Base-by-base conservation (phyloP, 2,888 invertebrate species). In the Cremastinae sp. region DNA sequence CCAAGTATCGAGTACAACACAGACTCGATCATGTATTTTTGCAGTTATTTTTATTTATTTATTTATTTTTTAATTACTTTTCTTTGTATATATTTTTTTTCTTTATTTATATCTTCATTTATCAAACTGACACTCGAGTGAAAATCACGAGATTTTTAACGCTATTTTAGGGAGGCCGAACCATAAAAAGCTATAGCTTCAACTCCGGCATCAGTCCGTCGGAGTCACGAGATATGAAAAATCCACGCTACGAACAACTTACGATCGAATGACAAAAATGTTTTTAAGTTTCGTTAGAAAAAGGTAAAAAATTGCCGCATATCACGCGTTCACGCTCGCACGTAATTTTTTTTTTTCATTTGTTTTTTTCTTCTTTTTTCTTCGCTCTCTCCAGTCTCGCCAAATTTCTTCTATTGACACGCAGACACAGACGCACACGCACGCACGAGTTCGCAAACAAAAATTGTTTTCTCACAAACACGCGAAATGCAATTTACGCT, bases 291-390 rank as follows among this genome's bases (percentile, higher is more conserved):
- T 79, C 74, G 72, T 78, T 85, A 84, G 84, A 84, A 85, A 84
- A 84, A 83, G 82, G 85, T 84, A 84, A 85, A 85, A 85, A 85
- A 84, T 78, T 78, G 73, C 71, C 75, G 77, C 79, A 75, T 69
- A 58, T 78, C 79, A 75, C 74, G 74, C 75, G 77, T 75, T 78
- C 69, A 78, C 79, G 78, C 70, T 78, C 77, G 80, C 78, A 79
- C 79, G 78, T 78, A 65, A 72, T 64, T 75, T 62, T 49, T 49
- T 72, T 20, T 58, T 18, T 55, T 58, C 35, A 22, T 64, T 64
- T 22, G 41, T 62, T 58, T 58, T 51, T 8, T 74, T 56, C 22
- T 58, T 49, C 55, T 70, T 51, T 49, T 58, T 51, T 66, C 56
- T 81, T 76, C 74, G 45, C 62, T 49, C 62, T 70, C 74, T 79